Evolutionary conservation across 2,888 invertebrate species (phyloP), one percentile per base, ranked within the genome.

Genomic region (Rhagophthalmus giganteus): DNA sequence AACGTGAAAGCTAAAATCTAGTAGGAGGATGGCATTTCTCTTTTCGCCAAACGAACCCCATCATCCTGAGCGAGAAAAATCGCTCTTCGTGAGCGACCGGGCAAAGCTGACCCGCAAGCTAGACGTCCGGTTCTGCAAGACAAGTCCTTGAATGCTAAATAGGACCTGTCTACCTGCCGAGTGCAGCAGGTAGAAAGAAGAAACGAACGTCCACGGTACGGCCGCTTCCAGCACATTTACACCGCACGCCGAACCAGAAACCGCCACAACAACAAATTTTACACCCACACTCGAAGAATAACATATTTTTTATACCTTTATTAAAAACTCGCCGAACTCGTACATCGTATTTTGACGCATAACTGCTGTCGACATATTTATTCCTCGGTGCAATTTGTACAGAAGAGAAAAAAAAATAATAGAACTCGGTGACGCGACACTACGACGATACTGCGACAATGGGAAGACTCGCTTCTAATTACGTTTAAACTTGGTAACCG

Each of bases 341-440:
- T 84, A 86, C 79, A 85, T 81, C 72, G 86, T 81, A 77, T 83
- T 81, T 77, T 81, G 83, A 77, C 84, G 83, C 86, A 87, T 86
- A 76, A 87, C 85, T 75, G 86, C 86, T 66, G 87, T 85, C 78
- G 87, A 87, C 87, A 87, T 87, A 60, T n/a, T n/a, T n/a, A n/a
- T 58, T 40, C 52, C 41, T 38, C 31, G 11, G 9, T 25, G 31
- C 25, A 12, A 38, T 15, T 28, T 30, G 30, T n/a, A n/a, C n/a
- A n/a, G n/a, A n/a, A n/a, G n/a, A n/a, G 28, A 33, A 32, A 10
- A 6, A 33, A 41, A 31, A 27, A 28, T 31, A 40, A 38, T 11
- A 46, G 12, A 39, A 39, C 38, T 45, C 28, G 27, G 42, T 38
- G 47, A 38, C 53, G 38, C 53, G 45, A 49, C 54, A 52, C 52